Percentiles rank a stretch among this genome's conserved stretches.
These are phyloP conservation scores for Grantiella picta DNA, from an alignment of 2,113 vertebrate species.

Conservation along the genomic window DNA sequence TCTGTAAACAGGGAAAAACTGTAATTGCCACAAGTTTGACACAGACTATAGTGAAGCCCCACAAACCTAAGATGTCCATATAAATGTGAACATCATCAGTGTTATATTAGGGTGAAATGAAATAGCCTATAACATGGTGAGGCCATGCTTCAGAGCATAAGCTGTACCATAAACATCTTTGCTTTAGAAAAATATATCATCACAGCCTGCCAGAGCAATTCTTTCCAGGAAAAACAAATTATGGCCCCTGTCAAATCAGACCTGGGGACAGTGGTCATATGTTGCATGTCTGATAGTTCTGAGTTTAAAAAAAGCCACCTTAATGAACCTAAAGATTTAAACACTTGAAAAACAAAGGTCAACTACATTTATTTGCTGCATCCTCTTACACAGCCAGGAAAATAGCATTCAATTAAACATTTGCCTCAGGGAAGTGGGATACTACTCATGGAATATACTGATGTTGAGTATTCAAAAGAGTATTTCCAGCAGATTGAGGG, in stretches of 20 bases:
- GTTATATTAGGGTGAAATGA: not conserved
- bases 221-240: not conserved
- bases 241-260: not conserved
- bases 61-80: not conserved
- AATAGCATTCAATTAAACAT: not conserved
- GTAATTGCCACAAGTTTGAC: not conserved
- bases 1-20: not conserved
- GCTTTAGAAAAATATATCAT: not conserved
- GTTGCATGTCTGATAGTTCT: not conserved
- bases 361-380: not conserved
- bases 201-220: not conserved
- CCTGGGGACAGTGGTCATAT: not conserved
- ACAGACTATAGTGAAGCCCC: not conserved
- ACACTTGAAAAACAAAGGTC: not conserved
- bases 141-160: not conserved
- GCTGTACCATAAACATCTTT: not conserved
- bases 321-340: not conserved
- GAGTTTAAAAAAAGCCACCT: not conserved
- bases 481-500: not conserved
- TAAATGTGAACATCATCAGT: not conserved
- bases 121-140: not conserved
- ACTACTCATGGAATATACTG: not conserved
- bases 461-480: not conserved
- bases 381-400: not conserved
- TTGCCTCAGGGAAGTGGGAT: not conserved